Percentiles rank a stretch among this genome's conserved stretches.
Conservation (phyloP, 2,888 invertebrate genomes). For the Polymixis lichenea region DNA sequence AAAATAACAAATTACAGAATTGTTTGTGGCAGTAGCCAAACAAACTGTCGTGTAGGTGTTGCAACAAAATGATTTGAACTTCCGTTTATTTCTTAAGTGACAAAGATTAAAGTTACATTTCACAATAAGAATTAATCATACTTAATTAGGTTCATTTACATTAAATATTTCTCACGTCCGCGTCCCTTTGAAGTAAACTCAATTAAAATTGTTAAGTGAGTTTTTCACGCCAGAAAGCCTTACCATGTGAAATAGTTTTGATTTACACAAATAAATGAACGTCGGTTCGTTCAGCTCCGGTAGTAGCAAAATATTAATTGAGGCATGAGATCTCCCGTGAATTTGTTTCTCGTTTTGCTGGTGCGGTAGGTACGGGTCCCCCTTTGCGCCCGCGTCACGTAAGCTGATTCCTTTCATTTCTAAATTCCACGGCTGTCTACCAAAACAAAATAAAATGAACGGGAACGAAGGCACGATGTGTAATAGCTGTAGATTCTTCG, state of each 20-base stretch:
- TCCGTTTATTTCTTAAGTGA: conserved; percentile 8
- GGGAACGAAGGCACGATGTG: conserved; percentile 37
- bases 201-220: conserved; percentile 29
- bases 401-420: conserved; percentile 66
- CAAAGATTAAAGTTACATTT: neutral
- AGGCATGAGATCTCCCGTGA: conserved; percentile 72
- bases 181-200: conserved; percentile 16
- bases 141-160: conserved; percentile 16
- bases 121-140: conserved; percentile 1
- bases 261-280: conserved; percentile 62
- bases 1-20: conserved; percentile 47
- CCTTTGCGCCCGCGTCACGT: conserved; percentile 63
- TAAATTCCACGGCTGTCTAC: conserved; percentile 56
- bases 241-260: conserved; percentile 18
- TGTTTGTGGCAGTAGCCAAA: conserved; percentile 24
- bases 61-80: neutral
- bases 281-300: conserved; percentile 47
- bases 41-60: conserved; percentile 11
- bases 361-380: conserved; percentile 47
- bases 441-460: conserved; percentile 51
- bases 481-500: conserved; percentile 42
- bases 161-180: conserved; percentile 16
- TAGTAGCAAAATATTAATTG: conserved; percentile 72
- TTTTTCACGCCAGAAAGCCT: conserved; percentile 12
- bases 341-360: conserved; percentile 68